Evolutionary conservation across 2,113 vertebrate species (phyloP).

Genomic region (Urocitellus parryii): DNA sequence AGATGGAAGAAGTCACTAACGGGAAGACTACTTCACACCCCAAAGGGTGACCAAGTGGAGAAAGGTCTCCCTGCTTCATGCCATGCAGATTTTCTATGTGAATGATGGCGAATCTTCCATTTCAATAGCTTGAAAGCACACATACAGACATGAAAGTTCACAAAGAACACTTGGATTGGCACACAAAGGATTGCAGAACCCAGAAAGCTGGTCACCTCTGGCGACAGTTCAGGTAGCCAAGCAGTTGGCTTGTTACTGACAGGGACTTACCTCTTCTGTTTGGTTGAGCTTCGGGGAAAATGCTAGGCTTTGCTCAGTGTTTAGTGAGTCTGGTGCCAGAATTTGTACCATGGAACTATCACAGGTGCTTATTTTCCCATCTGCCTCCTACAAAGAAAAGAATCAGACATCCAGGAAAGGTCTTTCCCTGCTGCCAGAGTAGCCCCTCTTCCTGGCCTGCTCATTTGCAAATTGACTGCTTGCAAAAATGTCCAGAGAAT

Average conservation of each 20-base stretch:
- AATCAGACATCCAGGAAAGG: background rate
- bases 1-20: background rate
- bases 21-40: background rate
- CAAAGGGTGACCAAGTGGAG: background rate
- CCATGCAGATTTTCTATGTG: background rate
- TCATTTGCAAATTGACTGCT: background rate
- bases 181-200: background rate
- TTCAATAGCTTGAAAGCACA: background rate
- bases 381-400: conserved; percentile 73
- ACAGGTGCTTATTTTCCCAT: conserved; percentile 71
- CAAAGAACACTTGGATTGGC: background rate
- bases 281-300: background rate
- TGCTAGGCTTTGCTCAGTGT: conserved; percentile 24
- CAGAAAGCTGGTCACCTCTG: background rate
- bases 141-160: background rate
- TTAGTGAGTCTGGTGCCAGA: conserved; percentile 31
- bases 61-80: background rate
- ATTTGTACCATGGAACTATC: conserved; percentile 31
- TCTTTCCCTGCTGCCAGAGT: background rate
- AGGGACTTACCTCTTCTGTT: conserved; percentile 75
- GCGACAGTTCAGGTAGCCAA: background rate
- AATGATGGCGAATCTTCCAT: background rate
- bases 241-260: background rate
- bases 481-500: background rate
- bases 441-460: rapidly evolving